Base-by-base conservation (phyloP, 2,113 vertebrate species). In the Callaeas wilsoni region DNA sequence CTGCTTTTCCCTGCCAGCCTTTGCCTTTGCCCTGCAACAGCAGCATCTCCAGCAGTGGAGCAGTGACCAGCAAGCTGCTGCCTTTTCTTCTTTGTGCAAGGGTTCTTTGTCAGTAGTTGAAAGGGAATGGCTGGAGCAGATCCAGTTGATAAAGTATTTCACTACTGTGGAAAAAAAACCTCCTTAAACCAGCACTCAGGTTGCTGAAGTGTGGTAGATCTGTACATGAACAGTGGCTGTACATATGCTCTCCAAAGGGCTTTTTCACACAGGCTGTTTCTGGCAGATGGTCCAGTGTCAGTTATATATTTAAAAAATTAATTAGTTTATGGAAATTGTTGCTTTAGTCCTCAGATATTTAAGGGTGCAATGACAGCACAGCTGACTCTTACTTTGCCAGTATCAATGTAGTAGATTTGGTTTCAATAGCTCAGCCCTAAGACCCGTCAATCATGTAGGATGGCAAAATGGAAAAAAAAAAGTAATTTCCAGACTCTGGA, bases 241-340 rank as follows among this genome's bases (percentile, higher is more conserved):
- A 42, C 39, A 12, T 42, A 27, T 32, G 35, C 60, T 89, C n/a
- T 85, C 79, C 64, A 81, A 23, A 63, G 90, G 78, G 71, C 56
- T 77, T 92, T 93, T 92, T 92, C 77, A 78, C 44, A 60, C 44
- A 79, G 69, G 30, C 81, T 84, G 65, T 56, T 75, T 77, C 18
- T 90, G 75, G 32, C 85, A 96, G 92, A 77, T 94, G 86, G 85
- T 86, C 71, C 26, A 6, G 23, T 86, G 79, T 62, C 79, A 93
- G 37, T 88, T 92, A 53, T 3, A 29, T 42, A 35, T 80, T 56
- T 2, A 8, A 78, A 80, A 78, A 90, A 90, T 13, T 27, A 44
- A 62, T 74, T n/a, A 33, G 27, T 77, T 74, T 63, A 65, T 89
- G 33, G 75, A 94, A 96, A 59, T 16, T 4, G 13, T 35, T 84